Evolutionary conservation across 2,888 invertebrate genomes (phyloP), one percentile per base, ranked within the genome.

Genomic region (Phortica magna): DNA sequence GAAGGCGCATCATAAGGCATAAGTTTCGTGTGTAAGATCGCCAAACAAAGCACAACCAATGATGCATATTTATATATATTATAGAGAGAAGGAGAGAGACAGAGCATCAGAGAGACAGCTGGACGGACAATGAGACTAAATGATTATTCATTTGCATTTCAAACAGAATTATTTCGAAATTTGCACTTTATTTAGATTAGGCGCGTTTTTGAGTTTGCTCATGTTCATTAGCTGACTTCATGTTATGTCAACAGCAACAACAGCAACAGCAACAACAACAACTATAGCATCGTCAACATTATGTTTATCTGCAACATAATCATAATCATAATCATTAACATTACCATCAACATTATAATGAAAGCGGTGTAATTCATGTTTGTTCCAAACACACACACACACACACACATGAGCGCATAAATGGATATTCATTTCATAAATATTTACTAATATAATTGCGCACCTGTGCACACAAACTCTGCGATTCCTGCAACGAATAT

Each of bases 151-250:
- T 65, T 65, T 65, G 41, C 10, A 65, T 67, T 67, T 67, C 67
- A 42, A 14, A 42, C 42, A 42, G 14, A 41, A 67, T 67, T 67
- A 42, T 42, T 42, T n/a, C n/a, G 41, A 67, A 67, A 67, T 67
- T 67, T 67, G 41, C 42, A 67, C 42, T 17, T 42, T 67, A 67
- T 67, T 67, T 67, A 67, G 31, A 67, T 67, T 42, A 67, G 67
- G 31, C 31, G 59, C 31, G 31, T 31, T 31, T 31, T 31, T 14
- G 48, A 9, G 14, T 12, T 48, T 48, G 48, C 48, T 48, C 7
- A 48, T 9, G 48, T 3, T 14, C 48, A 48, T 48, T 48, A 48
- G 48, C 48, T 12, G 48, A 48, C 14, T 48, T 48, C 10, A 12
- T 48, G 48, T 48, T 2, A 14, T 7, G 7, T 48, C 48, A 48